phyloP scores from a whole-genome alignment of 2,888 invertebrate genomes.

The Coelopa pilipes region DNA sequence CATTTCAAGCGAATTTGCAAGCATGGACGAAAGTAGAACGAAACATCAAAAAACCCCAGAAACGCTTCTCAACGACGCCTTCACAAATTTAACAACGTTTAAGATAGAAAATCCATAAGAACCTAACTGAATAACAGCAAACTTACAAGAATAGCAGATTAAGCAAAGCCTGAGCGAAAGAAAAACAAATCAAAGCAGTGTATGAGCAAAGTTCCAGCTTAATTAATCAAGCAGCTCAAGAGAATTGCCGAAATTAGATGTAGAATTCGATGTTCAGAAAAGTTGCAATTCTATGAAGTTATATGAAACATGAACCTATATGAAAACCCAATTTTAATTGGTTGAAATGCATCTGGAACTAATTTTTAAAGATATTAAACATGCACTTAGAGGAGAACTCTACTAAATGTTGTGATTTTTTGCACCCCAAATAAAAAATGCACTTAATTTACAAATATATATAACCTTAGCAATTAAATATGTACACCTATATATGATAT shows the following conservation, averaged over 20 bases:
- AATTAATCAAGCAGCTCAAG: neutral
- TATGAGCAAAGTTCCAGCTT: neutral
- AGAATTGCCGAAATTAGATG: neutral
- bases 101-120: neutral
- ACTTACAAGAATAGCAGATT: neutral
- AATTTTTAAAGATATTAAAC: slow-evolving; percentile 31
- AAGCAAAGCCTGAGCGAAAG: neutral
- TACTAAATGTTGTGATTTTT: slow-evolving; percentile 30
- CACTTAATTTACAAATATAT: slow-evolving; percentile 19
- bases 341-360: neutral
- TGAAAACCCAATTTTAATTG: neutral
- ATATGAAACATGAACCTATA: neutral
- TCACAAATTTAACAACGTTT: neutral
- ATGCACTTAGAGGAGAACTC: slow-evolving; percentile 27
- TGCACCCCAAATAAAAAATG: slow-evolving; percentile 12
- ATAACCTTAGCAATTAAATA: slow-evolving; percentile 14
- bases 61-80: slow-evolving; percentile 26
- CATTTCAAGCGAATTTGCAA: neutral
- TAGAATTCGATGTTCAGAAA: slow-evolving; percentile 23
- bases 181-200: slow-evolving; percentile 6
- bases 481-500: slow-evolving; percentile 1
- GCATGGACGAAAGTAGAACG: neutral
- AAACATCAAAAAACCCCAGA: slow-evolving; percentile 4
- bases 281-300: neutral
- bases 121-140: neutral